Evolutionary conservation across 2,797 vertebrate genomes (phyloP).

Genomic region (Oophaga sylvatica): DNA sequence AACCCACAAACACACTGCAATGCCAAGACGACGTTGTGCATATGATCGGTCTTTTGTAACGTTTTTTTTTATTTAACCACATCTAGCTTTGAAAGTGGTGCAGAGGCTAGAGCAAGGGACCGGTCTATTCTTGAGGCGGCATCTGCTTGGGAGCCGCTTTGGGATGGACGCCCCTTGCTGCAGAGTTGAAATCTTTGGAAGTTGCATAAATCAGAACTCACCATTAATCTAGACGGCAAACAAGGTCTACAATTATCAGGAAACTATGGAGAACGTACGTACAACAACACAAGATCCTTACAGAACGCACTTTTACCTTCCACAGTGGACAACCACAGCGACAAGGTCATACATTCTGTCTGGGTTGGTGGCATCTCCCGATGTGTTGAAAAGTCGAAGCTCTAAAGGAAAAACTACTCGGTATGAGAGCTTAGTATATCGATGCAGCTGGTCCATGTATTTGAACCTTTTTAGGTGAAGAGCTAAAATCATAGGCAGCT

Average conservation of each 20-base stretch:
- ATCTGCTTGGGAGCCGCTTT: too few relatives aligned
- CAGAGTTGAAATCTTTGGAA: background rate
- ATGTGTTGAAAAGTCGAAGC: constrained; percentile 83
- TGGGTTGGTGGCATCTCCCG: constrained; percentile 82
- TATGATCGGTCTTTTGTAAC: too few relatives aligned
- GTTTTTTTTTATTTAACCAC: too few relatives aligned
- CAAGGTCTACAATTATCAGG: background rate
- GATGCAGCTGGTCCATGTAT: constrained; percentile 84
- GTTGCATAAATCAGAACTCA: background rate
- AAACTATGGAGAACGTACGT: background rate
- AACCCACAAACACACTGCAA: too few relatives aligned
- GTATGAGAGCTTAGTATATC: constrained; percentile 83
- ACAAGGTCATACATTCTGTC: constrained; percentile 85
- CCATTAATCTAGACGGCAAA: background rate
- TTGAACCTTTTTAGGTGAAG: constrained; percentile 85
- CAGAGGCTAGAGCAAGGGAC: too few relatives aligned
- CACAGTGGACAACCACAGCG: constrained; percentile 84
- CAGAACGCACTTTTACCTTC: constrained; percentile 72
- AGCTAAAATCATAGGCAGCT: constrained; percentile 84
- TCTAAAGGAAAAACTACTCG: constrained; percentile 84
- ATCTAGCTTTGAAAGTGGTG: too few relatives aligned
- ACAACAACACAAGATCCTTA: background rate
- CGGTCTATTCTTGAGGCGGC: too few relatives aligned
- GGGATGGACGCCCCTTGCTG: too few relatives aligned
- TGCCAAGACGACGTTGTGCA: too few relatives aligned